Evolutionary conservation across 2,113 vertebrate species (phyloP), one percentile per base, ranked within the genome.

Genomic region (Rhea pennata): DNA sequence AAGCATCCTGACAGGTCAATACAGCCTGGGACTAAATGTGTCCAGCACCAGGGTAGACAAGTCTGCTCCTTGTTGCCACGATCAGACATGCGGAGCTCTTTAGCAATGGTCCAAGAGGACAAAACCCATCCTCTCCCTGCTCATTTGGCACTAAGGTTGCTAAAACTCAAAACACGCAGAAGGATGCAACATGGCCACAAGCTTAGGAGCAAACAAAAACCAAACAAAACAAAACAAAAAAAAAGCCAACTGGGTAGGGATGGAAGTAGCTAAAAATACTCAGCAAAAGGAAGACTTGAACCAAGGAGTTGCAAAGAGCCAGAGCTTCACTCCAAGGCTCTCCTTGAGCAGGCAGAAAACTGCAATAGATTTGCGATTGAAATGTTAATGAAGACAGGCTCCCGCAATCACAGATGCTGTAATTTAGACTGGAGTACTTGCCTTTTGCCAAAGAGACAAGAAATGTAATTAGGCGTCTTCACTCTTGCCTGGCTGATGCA

Each of bases 31-130:
- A 66, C 7, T 8, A 33, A 91, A 50, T 0, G 0, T 29, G 21
- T 6, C 24, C 5, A n/a, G 61, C 39, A 42, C 23, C 76, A 64
- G 31, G 15, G 36, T 0, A 46, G 42, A 10, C 0, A 1, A 72
- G 42, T 2, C 24, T 24, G 7, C 24, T 78, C 19, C 58, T 20
- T 54, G 56, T 39, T 54, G n/a, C 50, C n/a, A 5, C 2, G 31
- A 48, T 14, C 48, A 39, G 33, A 26, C 36, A 9, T 33, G 17
- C 12, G 15, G 7, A 56, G 39, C 56, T 36, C 40, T 61, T 59
- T 39, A 76, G 12, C n/a, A 23, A 33, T 1, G 5, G 23, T 16
- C 23, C 33, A 20, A 71, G 24, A 46, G 27, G 6, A 24, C 21
- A 50, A 33, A 71, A 4, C 53, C 23, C n/a, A 40, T 13, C n/a